Base-by-base conservation (phyloP, 53 echinoderm and acorn worm genomes). In the Astropecten irregularis region DNA sequence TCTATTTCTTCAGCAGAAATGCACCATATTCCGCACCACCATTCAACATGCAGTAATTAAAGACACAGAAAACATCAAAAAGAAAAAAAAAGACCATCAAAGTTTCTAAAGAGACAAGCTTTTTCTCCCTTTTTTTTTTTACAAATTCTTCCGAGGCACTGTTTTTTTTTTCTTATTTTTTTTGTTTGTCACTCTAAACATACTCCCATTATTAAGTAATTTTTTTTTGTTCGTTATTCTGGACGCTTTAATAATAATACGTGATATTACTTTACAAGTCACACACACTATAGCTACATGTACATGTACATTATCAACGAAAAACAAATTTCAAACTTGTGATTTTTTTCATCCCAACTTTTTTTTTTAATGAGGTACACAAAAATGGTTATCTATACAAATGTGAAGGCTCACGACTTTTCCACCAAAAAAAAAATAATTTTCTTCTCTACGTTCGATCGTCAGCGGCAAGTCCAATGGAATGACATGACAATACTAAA, bases 81-180 rank as follows among this genome's bases (percentile, higher is more conserved):
- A 20, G 32, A 32, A 71, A 25, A n/a, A n/a, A n/a, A n/a, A n/a
- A n/a, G n/a, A n/a, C n/a, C n/a, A n/a, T n/a, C n/a, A n/a, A n/a
- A n/a, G n/a, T n/a, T n/a, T n/a, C n/a, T n/a, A n/a, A n/a, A n/a
- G n/a, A n/a, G n/a, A n/a, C n/a, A n/a, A n/a, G 74, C 74, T 39
- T 56, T 74, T 36, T 32, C 11, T 42, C 11, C 6, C 11, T 42
- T 42, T 11, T 11, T 8, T 64, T 64, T 64, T 74, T 21, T 74
- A 74, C 74, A 74, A 74, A 74, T 57, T 39, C 74, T 74, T 39
- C 40, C 23, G 55, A 74, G 74, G 74, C 74, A 74, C 74, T 74
- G 74, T 20, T 74, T 39, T 55, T 74, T 4, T 5, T 25, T 7
- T 18, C 26, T 7, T 33, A 26, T 37, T 23, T 22, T 26, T 6